Base-by-base conservation (phyloP, 1,140 invertebrate genomes). In the Papilio aristodemus region DNA sequence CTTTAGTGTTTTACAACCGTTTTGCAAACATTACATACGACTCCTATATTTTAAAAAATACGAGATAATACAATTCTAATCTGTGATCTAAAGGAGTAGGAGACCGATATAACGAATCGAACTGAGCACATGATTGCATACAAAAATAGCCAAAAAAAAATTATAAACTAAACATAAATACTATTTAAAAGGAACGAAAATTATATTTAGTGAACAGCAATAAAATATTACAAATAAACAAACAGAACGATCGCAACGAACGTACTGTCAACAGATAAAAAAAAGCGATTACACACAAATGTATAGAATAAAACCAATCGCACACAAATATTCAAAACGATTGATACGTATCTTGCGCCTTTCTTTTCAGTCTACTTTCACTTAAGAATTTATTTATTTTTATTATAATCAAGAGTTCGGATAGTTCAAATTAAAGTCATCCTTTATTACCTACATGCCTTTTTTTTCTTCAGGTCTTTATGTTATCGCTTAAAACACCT, bases 311-410 rank as follows among this genome's bases (percentile, higher is more conserved):
- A 66, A 66, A 46, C 22, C 41, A 50, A 66, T 27, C 41, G 22
- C 62, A 43, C 22, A 27, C 38, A 39, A 22, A 43, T 32, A 46
- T 66, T 46, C 13, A 66, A 66, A 66, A 66, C 63, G 25, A 46
- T 66, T 19, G 63, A 66, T 66, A 66, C n/a, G 8, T 25, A 66
- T 66, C 63, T 66, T 32, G 41, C 63, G 50, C 63, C 63, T 66
- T 66, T 66, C 63, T 66, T 66, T 66, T 46, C 62, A 66, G 43
- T 66, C 63, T 50, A 66, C 63, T 66, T 66, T 66, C 63, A 66
- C 63, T 46, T 46, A 13, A 36, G 25, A 46, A 66, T 66, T 19
- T 22, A 37, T 59, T 59, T 59, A 36, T 50, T 66, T 66, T 66
- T 66, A 50, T 66, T 66, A 66, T 66, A 50, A 66, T 66, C 11